Evolutionary conservation across 2,113 vertebrate species (phyloP).

Genomic region (Psephotus haematonotus): DNA sequence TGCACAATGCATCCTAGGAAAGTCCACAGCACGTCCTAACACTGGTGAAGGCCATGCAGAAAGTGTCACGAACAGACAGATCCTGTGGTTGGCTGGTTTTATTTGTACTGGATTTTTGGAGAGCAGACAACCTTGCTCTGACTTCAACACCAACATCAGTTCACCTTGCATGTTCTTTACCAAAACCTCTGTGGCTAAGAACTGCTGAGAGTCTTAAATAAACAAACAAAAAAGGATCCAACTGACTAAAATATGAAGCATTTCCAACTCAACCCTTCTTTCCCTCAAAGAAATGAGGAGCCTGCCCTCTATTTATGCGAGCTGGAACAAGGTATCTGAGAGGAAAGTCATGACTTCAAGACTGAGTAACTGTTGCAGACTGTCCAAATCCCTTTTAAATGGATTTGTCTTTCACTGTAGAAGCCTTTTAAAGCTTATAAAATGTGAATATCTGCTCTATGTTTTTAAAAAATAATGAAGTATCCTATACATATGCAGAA

Average conservation of each 20-base stretch:
- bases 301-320: not conserved
- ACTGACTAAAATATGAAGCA: not conserved
- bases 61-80: not conserved
- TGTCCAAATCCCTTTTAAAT: not conserved
- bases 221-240: not conserved
- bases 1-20: not conserved
- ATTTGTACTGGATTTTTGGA: not conserved
- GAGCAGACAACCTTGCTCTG: not conserved
- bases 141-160: not conserved
- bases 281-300: not conserved
- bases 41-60: not conserved
- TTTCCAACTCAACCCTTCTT: not conserved
- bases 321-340: not conserved
- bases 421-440: not conserved
- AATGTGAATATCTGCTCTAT: not conserved
- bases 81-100: not conserved
- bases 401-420: not conserved
- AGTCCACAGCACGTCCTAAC: fast-evolving
- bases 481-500: not conserved
- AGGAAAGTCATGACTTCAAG: not conserved
- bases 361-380: not conserved
- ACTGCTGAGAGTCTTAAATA: not conserved
- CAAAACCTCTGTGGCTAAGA: not conserved
- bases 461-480: not conserved
- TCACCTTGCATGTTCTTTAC: not conserved